These are phyloP conservation scores for Epinephelus malabaricus DNA, from an alignment of 2,797 vertebrate genomes.

Conservation along the genomic window DNA sequence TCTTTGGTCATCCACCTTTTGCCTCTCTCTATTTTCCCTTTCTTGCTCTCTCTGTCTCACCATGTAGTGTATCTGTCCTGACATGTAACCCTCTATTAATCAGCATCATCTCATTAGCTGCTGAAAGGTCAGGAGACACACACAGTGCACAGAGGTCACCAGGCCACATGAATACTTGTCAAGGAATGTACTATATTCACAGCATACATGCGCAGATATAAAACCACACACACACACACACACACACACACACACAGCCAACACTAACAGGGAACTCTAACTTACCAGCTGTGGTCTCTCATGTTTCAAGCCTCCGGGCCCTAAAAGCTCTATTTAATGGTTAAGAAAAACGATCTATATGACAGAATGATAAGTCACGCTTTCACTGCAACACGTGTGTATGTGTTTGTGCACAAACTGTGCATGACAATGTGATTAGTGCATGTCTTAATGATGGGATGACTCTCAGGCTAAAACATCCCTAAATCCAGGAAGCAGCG, in stretches of 20 bases:
- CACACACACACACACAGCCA: neutral
- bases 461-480: constrained; percentile 32
- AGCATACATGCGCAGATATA: neutral
- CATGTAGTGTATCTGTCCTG: neutral
- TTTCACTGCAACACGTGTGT: neutral
- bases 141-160: constrained; percentile 16
- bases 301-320: constrained; percentile 1
- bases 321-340: constrained; percentile 3
- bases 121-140: constrained; percentile 16
- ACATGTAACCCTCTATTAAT: constrained; percentile 15
- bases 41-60: neutral
- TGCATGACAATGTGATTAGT: constrained; percentile 17
- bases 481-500: constrained; percentile 5
- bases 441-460: constrained; percentile 16
- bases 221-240: constrained; percentile 1
- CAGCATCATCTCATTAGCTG: constrained; percentile 22
- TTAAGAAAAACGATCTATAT: constrained; percentile 1
- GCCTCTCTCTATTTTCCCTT: neutral
- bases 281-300: constrained; percentile 22
- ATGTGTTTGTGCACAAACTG: neutral
- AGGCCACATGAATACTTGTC: neutral
- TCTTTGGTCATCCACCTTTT: neutral
- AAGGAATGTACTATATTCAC: neutral
- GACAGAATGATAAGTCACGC: neutral
- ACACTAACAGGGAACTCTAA: constrained; percentile 3